These are phyloP conservation scores for Biston stratarius DNA, from an alignment of 2,888 invertebrate genomes.

Conservation along the genomic window DNA sequence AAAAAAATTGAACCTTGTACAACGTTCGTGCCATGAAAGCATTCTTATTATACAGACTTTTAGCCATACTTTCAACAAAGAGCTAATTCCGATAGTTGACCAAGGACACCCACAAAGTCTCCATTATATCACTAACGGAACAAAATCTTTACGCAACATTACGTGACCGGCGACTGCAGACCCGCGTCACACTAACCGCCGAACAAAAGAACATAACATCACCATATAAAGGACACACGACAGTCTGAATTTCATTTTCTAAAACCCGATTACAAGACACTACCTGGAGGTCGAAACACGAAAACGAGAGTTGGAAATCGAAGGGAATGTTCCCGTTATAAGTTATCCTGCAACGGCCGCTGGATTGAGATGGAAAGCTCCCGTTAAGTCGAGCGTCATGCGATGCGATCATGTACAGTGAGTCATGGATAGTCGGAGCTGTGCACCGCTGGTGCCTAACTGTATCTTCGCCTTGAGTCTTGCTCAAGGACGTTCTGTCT, in stretches of 20 bases:
- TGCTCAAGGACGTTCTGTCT: conserved; percentile 57
- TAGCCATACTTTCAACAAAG: background rate
- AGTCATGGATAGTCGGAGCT: conserved; percentile 48
- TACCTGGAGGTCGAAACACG: conserved; percentile 72
- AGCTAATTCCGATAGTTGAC: background rate
- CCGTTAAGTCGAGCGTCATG: conserved; percentile 75
- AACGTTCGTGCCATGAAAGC: too few relatives aligned
- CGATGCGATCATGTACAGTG: conserved; percentile 65
- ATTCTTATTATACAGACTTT: background rate
- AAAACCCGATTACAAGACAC: conserved; percentile 82
- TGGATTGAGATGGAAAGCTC: conserved; percentile 80
- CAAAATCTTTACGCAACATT: conserved; percentile 28
- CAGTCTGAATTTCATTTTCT: conserved; percentile 83
- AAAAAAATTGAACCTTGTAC: too few relatives aligned
- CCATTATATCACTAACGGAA: conserved; percentile 27
- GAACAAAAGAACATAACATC: conserved; percentile 69
- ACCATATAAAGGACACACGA: conserved; percentile 72
- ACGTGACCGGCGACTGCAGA: conserved; percentile 23
- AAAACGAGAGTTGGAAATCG: conserved; percentile 84
- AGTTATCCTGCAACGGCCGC: conserved; percentile 46
- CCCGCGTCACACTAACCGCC: conserved; percentile 48
- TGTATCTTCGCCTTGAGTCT: conserved; percentile 55
- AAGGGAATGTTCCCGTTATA: conserved; percentile 84
- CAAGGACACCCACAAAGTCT: conserved; percentile 11
- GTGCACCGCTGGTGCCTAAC: conserved; percentile 45